These are phyloP conservation scores for Sepiola atlantica DNA, from an alignment of 2,888 invertebrate species.

Conservation along the genomic window DNA sequence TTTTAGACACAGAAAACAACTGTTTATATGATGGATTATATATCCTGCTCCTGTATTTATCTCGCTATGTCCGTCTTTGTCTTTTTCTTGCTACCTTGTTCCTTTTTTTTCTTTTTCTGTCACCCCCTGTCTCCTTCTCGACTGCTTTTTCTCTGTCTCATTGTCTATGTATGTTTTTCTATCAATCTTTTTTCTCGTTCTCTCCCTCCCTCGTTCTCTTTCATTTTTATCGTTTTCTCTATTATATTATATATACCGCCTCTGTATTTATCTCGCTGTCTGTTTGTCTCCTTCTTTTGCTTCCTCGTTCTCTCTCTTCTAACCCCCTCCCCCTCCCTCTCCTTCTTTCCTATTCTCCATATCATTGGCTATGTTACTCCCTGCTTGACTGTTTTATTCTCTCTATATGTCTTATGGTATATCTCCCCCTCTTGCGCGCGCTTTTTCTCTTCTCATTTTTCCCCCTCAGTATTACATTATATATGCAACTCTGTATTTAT, in stretches of 20 bases:
- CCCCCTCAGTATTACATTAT: too few relatives aligned
- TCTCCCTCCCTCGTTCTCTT: background rate
- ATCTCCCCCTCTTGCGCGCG: too few relatives aligned
- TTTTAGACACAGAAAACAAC: too few relatives aligned
- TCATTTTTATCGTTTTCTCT: background rate
- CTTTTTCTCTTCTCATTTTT: too few relatives aligned
- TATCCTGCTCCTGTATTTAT: too few relatives aligned
- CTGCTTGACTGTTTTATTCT: too few relatives aligned
- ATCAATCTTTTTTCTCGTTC: background rate
- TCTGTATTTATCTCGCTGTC: background rate
- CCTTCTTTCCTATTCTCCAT: background rate
- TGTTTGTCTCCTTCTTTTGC: background rate
- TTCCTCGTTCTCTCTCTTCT: background rate
- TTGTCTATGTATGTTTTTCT: background rate
- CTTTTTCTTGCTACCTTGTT: background rate
- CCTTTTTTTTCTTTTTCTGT: background rate
- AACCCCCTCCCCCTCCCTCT: background rate
- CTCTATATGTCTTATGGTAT: too few relatives aligned
- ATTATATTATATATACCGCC: background rate
- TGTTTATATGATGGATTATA: too few relatives aligned
- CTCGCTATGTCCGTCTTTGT: too few relatives aligned
- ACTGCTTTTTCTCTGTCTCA: background rate
- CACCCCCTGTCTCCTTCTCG: background rate
- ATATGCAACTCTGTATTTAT: too few relatives aligned
- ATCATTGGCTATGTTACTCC: too few relatives aligned